Base-by-base conservation (phyloP, 23 tunicate species). In the Aplidium turbinatum region DNA sequence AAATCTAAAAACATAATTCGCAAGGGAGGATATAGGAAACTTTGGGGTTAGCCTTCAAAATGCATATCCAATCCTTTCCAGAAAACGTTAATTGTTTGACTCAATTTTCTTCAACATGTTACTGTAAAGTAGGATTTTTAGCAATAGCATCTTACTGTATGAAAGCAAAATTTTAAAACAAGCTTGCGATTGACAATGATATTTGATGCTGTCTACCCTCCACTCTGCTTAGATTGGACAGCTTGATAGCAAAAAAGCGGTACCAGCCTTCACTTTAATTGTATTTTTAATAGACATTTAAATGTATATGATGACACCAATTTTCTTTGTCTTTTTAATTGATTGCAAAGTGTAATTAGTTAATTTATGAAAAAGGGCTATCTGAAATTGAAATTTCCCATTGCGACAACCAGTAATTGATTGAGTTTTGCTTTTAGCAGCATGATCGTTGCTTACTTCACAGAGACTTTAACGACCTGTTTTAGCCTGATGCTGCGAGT, bases 61-160 rank as follows among this genome's bases (percentile, higher is more conserved):
- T 74, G 68, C 32, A 28, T 57, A 56, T 74, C 40, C 48, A 6
- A 74, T 74, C 30, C 79, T 56, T 19, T 57, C 68, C 30, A 56
- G 50, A 39, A 74, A 32, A 50, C 47, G 47, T 32, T 57, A 38
- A 55, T 11, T 55, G 56, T 74, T 55, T 74, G 79, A 72, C 34
- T 57, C 50, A 74, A 56, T 56, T 3, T 56, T 48, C 68, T 56
- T 74, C 31, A 32, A 74, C 79, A 30, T 57, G 57, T 22, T 34
- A 50, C 46, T 74, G 79, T 56, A 34, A 74, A 74, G 79, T 74
- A 57, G 68, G 79, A 74, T 74, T 74, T 34, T 74, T 34, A 33
- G 50, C 79, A 56, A 33, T 56, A 68, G 28, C 27, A 57, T 56
- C 16, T 20, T n/a, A n/a, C n/a, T n/a, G n/a, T n/a, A 71, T 71